These are phyloP conservation scores for Cordylochernes scorpioides DNA, from an alignment of 2,888 invertebrate genomes.

Conservation along the genomic window DNA sequence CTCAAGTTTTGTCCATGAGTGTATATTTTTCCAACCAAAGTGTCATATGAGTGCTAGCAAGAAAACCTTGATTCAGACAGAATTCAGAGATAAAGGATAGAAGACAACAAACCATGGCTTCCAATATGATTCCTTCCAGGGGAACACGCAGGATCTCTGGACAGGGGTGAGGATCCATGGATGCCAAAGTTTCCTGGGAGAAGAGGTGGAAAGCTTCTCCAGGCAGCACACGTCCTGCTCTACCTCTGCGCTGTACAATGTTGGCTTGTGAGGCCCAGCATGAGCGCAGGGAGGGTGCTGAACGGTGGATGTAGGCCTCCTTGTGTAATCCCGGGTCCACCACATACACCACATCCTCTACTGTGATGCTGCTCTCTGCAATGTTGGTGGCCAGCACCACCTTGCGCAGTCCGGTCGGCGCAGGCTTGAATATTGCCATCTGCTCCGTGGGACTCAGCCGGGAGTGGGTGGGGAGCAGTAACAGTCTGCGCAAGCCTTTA, in stretches of 20 bases:
- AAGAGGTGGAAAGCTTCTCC: conserved; percentile 65
- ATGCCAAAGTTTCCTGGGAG: conserved; percentile 35
- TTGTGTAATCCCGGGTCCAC: conserved; percentile 64
- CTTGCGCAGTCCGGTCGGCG: conserved; percentile 31
- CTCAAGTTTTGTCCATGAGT: too few relatives aligned
- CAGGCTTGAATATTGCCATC: conserved; percentile 28
- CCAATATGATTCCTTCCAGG: conserved; percentile 56
- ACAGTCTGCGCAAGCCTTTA: too few relatives aligned
- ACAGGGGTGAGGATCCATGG: conserved; percentile 34
- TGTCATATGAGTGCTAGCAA: too few relatives aligned
- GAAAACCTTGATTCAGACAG: neutral
- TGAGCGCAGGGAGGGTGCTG: conserved; percentile 41
- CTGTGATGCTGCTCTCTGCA: conserved; percentile 83
- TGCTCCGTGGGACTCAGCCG: too few relatives aligned
- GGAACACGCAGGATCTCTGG: conserved; percentile 60
- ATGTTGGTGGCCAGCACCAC: conserved; percentile 41
- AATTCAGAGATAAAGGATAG: neutral
- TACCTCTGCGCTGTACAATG: conserved; percentile 52
- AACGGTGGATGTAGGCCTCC: conserved; percentile 33
- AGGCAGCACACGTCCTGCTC: conserved; percentile 62
- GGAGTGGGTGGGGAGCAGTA: too few relatives aligned
- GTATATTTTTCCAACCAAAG: too few relatives aligned
- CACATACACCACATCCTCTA: conserved; percentile 77
- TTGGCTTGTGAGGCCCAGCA: conserved; percentile 62
- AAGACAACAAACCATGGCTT: conserved; percentile 27